phyloP scores from a whole-genome alignment of 1,140 invertebrate species.

The Odontomachus brunneus region DNA sequence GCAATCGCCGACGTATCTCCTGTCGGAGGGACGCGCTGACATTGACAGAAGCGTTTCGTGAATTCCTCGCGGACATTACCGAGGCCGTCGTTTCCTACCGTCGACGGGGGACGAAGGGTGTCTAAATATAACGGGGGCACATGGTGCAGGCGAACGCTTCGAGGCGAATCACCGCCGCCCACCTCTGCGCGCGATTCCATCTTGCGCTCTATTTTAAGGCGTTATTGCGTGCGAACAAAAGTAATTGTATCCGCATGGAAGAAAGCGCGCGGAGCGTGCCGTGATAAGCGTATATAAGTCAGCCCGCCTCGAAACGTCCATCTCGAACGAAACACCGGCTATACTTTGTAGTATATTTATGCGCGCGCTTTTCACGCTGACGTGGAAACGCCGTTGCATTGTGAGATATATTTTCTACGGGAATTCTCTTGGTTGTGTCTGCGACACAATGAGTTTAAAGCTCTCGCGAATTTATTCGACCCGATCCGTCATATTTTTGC shows the following conservation, averaged over 20 bases:
- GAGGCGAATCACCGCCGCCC: background rate
- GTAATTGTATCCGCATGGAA: constrained; percentile 55
- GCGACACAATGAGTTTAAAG: background rate
- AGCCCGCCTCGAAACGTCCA: constrained; percentile 52
- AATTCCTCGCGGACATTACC: constrained; percentile 37
- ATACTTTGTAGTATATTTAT: constrained; percentile 41
- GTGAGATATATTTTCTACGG: constrained; percentile 37
- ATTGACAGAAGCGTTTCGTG: constrained; percentile 46
- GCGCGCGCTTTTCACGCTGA: constrained; percentile 29
- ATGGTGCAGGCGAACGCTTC: constrained; percentile 27
- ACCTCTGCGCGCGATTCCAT: constrained; percentile 26
- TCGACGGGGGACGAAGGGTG: constrained; percentile 12
- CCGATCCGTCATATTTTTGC: background rate
- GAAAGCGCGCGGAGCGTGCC: constrained; percentile 61
- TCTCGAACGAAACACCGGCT: constrained; percentile 41
- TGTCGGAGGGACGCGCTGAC: constrained; percentile 24
- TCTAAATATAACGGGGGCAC: constrained; percentile 51
- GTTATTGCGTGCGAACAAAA: constrained; percentile 66
- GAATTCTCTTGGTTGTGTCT: background rate
- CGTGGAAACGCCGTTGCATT: background rate
- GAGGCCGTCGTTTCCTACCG: constrained; percentile 21
- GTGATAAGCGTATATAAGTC: constrained; percentile 58
- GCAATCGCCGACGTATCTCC: constrained; percentile 8
- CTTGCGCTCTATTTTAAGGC: constrained; percentile 50
- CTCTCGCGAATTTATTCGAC: constrained; percentile 8